Percentiles rank a stretch among this genome's conserved stretches.
These are phyloP conservation scores for Eunapius fragilis DNA, from an alignment of 37 sponge, comb jelly and placozoan species.

Conservation along the genomic window DNA sequence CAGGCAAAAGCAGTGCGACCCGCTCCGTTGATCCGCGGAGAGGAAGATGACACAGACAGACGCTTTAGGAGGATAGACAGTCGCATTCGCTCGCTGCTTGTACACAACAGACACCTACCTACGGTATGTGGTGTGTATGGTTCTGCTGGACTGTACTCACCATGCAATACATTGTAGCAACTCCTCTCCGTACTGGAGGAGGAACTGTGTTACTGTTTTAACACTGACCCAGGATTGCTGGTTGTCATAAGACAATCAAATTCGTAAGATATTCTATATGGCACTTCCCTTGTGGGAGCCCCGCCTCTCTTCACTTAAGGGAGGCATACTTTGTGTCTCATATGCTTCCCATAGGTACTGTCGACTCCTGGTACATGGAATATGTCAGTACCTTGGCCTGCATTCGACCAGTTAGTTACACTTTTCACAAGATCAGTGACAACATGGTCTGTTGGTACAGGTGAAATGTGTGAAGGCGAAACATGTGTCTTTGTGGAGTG, in stretches of 20 bases:
- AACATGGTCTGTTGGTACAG: background rate
- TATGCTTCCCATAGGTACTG: slow-evolving; percentile 31
- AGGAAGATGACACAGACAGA: background rate
- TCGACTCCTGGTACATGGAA: slow-evolving; percentile 56
- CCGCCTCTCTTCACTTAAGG: too few relatives aligned
- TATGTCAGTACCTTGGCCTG: slow-evolving; percentile 54
- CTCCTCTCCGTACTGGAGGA: slow-evolving; percentile 24
- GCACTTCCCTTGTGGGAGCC: too few relatives aligned
- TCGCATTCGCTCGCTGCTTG: slow-evolving; percentile 24
- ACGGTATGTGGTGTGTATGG: slow-evolving; percentile 7
- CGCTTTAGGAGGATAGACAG: slow-evolving; percentile 26
- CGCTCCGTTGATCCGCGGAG: background rate
- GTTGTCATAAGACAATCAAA: slow-evolving; percentile 27
- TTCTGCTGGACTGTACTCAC: background rate
- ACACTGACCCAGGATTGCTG: background rate
- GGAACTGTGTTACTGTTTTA: slow-evolving; percentile 24
- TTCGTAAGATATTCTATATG: too few relatives aligned
- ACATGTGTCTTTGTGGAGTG: slow-evolving; percentile 22
- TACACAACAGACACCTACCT: slow-evolving; percentile 55
- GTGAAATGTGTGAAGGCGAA: slow-evolving; percentile 14
- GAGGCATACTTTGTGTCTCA: too few relatives aligned
- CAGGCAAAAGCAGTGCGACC: slow-evolving; percentile 6
- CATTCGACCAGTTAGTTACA: slow-evolving; percentile 48
- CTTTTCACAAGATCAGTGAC: background rate
- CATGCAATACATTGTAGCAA: slow-evolving; percentile 2